Evolutionary conservation across 2,888 invertebrate species (phyloP), one percentile per base, ranked within the genome.

Genomic region (Apantesis nais): DNA sequence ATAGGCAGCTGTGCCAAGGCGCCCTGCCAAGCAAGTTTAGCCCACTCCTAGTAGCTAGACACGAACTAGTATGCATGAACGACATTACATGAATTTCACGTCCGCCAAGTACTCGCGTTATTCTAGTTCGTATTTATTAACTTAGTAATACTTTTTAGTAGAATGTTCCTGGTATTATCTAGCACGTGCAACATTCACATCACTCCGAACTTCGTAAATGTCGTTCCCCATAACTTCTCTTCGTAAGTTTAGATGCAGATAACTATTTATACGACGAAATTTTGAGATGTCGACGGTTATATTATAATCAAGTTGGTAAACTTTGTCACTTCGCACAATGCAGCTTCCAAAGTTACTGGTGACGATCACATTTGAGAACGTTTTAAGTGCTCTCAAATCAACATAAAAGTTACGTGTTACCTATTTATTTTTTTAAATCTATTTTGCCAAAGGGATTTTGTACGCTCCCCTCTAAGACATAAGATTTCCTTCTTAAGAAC

Each of bases 11-110:
- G 83, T 88, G 91, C 91, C 91, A 91, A 91, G 90, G 88, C 88
- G 84, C 80, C 71, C 79, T 91, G 92, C 92, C 92, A 92, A 91
- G 87, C 89, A 87, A 90, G 87, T 92, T 90, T 86, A 84, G 75
- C 80, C 73, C 68, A 73, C 75, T 74, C 76, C 79, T 78, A 74
- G 75, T 73, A 79, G 76, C 74, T 75, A 80, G 80, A 77, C 75
- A 69, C 68, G 48, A 52, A 75, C 74, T 70, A 76, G 73, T 66
- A 74, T 79, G 74, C 74, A 70, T 73, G 71, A 74, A 73, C 67
- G 74, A 77, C 82, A 78, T 77, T 77, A 83, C 72, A 81, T 41
- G 62, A 65, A 66, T 68, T 65, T 71, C 72, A 71, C 71, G 29
- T 70, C 70, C 73, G 75, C 82, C 72, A 78, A 75, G 37, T 37